A percentile compares a stretch with the other conserved stretches of the same genome.
phyloP scores from a whole-genome alignment of 2,888 invertebrate genomes.

The Eristalinus sepulchralis region DNA sequence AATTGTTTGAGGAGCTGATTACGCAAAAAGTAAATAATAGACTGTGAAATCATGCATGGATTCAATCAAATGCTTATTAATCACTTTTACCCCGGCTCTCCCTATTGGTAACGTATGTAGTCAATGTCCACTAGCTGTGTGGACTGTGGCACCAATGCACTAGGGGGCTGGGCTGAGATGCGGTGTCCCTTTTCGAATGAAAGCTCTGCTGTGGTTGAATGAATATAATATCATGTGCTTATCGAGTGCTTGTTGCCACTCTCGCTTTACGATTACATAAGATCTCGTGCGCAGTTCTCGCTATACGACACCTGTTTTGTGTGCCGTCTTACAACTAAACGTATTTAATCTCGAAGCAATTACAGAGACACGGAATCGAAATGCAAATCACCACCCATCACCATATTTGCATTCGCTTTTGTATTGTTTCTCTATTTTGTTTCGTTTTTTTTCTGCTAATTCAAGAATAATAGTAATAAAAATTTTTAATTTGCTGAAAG shows the following conservation, averaged over 20 bases:
- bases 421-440: not conserved
- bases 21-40: not conserved
- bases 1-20: not conserved
- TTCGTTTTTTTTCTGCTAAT: not conserved
- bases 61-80: not conserved
- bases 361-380: not conserved
- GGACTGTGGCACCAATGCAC: too few relatives aligned
- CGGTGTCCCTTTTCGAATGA: slow-evolving; percentile 2
- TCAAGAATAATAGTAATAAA: slow-evolving; percentile 5
- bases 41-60: not conserved
- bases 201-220: not conserved
- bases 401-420: not conserved
- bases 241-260: not conserved
- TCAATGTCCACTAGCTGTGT: slow-evolving; percentile 1
- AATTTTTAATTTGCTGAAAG: slow-evolving; percentile 41
- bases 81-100: not conserved
- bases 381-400: not conserved
- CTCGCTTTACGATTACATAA: slow-evolving; percentile 22
- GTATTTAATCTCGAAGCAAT: slow-evolving; percentile 3
- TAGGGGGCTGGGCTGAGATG: slow-evolving; percentile 6
- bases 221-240: not conserved
- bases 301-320: slow-evolving; percentile 24
- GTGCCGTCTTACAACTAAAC: slow-evolving; percentile 23
- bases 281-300: slow-evolving; percentile 33
- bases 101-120: not conserved